These are phyloP conservation scores for Lampris megalopsis DNA, from an alignment of 2,113 vertebrate genomes.

Conservation along the genomic window DNA sequence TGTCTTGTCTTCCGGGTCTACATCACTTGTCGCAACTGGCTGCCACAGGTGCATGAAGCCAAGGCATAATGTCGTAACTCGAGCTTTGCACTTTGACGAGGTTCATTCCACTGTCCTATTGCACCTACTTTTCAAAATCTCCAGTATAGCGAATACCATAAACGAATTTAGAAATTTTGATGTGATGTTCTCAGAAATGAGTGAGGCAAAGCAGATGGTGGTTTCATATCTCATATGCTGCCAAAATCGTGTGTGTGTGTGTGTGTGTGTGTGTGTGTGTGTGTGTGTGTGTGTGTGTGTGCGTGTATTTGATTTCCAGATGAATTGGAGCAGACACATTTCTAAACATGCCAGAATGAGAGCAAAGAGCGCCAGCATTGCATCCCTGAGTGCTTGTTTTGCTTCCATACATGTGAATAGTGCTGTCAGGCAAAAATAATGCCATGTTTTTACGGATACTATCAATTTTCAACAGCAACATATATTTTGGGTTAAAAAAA, in stretches of 20 bases:
- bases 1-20: too few relatives aligned
- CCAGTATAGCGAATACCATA: too few relatives aligned
- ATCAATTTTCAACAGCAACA: background rate
- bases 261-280: background rate
- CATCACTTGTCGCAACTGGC: background rate
- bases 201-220: background rate
- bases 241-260: conserved; percentile 2
- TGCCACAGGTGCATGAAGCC: background rate
- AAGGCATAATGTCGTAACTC: background rate
- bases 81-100: too few relatives aligned
- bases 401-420: conserved; percentile 24
- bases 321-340: conserved; percentile 49
- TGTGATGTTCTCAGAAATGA: background rate
- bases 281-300: conserved; percentile 3
- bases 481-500: background rate
- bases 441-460: conserved; percentile 29
- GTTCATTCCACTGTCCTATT: too few relatives aligned
- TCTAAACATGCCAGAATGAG: conserved; percentile 32
- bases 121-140: too few relatives aligned
- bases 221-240: background rate
- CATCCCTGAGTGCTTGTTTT: conserved; percentile 23
- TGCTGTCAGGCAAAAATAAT: background rate
- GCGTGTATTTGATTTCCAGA: background rate
- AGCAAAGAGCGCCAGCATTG: conserved; percentile 3
- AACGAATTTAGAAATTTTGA: background rate